Conservation (phyloP, 1,140 invertebrate genomes). For the Bursaphelenchus mucronatus region DNA sequence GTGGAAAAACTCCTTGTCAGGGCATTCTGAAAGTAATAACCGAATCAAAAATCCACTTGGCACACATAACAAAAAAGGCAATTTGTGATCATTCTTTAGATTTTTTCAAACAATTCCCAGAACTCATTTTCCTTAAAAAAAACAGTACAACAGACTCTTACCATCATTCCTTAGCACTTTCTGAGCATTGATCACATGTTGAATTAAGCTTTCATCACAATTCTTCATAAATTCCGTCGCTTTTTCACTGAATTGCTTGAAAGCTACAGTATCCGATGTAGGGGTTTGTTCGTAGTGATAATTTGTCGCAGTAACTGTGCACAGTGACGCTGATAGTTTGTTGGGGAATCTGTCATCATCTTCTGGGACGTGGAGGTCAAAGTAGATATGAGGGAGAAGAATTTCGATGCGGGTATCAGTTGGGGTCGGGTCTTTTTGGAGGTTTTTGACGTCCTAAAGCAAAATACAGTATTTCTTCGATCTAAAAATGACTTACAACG, state of each 20-base stretch:
- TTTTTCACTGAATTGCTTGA: conserved; percentile 6
- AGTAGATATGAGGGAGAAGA: conserved; percentile 41
- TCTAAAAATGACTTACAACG: conserved; percentile 32
- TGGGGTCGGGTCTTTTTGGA: conserved; percentile 17
- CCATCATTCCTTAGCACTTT: conserved; percentile 1
- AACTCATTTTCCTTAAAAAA: no score
- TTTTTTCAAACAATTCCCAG: no score
- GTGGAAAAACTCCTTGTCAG: conserved; percentile 13
- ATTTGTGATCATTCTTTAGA: no score
- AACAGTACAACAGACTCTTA: no score
- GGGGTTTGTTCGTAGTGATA: conserved; percentile 21
- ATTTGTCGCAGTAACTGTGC: conserved; percentile 34
- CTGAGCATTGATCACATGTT: conserved; percentile 14
- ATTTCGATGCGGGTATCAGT: conserved; percentile 45
- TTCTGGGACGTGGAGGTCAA: conserved; percentile 22
- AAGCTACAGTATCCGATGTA: conserved; percentile 3
- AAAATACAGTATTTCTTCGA: conserved; percentile 8
- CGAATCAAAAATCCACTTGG: background rate
- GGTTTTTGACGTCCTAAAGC: conserved; percentile 20
- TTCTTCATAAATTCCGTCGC: conserved; percentile 6
- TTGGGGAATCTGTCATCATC: conserved; percentile 37
- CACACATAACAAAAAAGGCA: no score
- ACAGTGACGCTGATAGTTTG: conserved; percentile 32
- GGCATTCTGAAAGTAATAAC: background rate
- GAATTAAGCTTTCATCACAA: background rate